These are phyloP conservation scores for Lophotriccus pileatus DNA, from an alignment of 2,797 vertebrate genomes.

Conservation along the genomic window DNA sequence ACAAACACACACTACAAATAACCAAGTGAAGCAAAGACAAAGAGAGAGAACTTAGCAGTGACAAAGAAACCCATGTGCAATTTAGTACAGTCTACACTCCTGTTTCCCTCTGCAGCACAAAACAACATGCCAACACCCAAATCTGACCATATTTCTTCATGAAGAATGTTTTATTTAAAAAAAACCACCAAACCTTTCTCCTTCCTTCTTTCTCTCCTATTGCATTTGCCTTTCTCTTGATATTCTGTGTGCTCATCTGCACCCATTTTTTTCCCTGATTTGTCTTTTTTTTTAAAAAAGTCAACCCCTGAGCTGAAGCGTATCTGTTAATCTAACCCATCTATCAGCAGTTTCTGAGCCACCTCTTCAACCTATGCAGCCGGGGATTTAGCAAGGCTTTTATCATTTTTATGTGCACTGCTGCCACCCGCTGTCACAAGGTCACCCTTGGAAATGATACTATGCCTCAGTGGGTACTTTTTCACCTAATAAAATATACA, in stretches of 20 bases:
- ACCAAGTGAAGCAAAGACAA: neutral
- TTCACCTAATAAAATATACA: constrained; percentile 61
- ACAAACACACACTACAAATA: constrained; percentile 1
- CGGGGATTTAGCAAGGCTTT: constrained; percentile 33
- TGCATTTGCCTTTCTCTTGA: neutral
- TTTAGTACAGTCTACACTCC: neutral
- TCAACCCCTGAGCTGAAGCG: neutral
- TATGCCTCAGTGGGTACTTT: constrained; percentile 61
- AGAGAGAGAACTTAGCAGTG: neutral
- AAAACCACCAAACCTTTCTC: neutral
- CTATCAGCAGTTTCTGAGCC: constrained; percentile 40
- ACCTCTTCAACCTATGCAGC: constrained; percentile 7
- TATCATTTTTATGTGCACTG: constrained; percentile 63
- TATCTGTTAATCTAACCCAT: constrained; percentile 38
- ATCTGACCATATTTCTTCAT: neutral
- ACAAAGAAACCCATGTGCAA: neutral
- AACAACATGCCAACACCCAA: neutral
- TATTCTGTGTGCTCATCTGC: neutral
- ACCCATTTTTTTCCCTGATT: neutral
- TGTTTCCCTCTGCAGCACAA: neutral
- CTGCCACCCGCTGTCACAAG: constrained; percentile 52
- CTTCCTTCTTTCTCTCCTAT: neutral
- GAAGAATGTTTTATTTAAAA: neutral
- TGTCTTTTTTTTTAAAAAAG: neutral
- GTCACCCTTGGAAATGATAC: constrained; percentile 64